These are phyloP conservation scores for Acheta domesticus DNA, from an alignment of 2,888 invertebrate genomes.

Conservation along the genomic window DNA sequence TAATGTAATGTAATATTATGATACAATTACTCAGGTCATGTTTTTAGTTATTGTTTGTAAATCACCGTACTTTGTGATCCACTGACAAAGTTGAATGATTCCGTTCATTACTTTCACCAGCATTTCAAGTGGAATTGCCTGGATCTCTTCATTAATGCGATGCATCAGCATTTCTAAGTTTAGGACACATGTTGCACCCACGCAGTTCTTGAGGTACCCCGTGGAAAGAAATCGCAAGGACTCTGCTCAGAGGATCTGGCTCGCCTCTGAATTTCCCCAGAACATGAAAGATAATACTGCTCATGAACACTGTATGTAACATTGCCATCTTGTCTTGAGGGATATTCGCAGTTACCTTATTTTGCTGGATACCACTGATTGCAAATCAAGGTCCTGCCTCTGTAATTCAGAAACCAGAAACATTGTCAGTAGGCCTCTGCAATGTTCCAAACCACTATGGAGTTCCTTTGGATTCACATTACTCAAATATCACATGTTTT, in stretches of 20 bases:
- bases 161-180: neutral
- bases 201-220: neutral
- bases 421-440: too few species aligned
- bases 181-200: neutral
- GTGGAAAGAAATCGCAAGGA: neutral
- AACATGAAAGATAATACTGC: slow-evolving; percentile 21
- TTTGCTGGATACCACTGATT: too few species aligned
- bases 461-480: too few species aligned
- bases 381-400: too few species aligned
- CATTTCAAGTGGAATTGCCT: slow-evolving; percentile 20
- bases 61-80: slow-evolving; percentile 20
- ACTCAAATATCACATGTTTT: too few species aligned
- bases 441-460: too few species aligned
- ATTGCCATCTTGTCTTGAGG: neutral
- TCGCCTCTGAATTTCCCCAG: slow-evolving; percentile 18
- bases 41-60: neutral
- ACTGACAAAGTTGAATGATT: neutral
- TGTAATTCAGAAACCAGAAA: too few species aligned
- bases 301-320: neutral
- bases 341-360: too few species aligned
- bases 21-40: too few species aligned
- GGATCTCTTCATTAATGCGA: slow-evolving; percentile 3
- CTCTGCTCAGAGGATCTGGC: neutral
- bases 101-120: slow-evolving; percentile 1
- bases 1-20: too few species aligned